phyloP scores from a whole-genome alignment of 2,113 vertebrate species.

The Corythaeola cristata region DNA sequence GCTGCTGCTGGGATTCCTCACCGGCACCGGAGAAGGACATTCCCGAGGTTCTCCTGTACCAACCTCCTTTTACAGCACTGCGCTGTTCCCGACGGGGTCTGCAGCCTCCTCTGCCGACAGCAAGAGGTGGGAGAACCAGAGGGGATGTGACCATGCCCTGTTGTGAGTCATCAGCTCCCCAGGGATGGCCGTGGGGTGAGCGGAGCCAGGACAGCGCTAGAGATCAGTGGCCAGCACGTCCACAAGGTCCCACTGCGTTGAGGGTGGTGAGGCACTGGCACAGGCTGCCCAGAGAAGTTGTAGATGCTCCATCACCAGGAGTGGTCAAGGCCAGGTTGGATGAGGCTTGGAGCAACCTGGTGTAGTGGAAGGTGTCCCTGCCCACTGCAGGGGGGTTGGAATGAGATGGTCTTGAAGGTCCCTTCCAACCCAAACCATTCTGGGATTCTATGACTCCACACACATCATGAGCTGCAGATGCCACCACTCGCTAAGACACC shows the following conservation, averaged over 20 bases:
- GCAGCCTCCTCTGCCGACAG: background rate
- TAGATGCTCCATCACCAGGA: no score
- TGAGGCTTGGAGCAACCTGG: no score
- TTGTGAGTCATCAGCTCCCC: background rate
- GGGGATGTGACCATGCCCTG: background rate
- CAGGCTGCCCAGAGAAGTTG: background rate
- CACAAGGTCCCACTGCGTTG: background rate
- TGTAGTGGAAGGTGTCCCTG: no score
- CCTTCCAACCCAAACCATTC: no score
- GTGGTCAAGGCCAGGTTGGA: no score
- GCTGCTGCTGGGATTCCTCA: background rate
- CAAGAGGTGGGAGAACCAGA: background rate
- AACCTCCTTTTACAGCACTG: background rate
- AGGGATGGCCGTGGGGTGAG: background rate
- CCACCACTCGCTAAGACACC: background rate
- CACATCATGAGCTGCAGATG: background rate
- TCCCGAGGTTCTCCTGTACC: background rate
- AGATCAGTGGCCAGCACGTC: background rate
- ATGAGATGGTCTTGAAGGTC: no score
- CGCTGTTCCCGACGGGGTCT: fast-evolving
- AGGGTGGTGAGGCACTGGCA: no score
- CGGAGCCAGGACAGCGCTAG: fast-evolving
- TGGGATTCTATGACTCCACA: no score
- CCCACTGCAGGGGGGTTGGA: no score
- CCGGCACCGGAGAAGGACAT: background rate